Base-by-base conservation (phyloP, 37 sponge, comb jelly and placozoan genomes). In the Amphimedon queenslandica region DNA sequence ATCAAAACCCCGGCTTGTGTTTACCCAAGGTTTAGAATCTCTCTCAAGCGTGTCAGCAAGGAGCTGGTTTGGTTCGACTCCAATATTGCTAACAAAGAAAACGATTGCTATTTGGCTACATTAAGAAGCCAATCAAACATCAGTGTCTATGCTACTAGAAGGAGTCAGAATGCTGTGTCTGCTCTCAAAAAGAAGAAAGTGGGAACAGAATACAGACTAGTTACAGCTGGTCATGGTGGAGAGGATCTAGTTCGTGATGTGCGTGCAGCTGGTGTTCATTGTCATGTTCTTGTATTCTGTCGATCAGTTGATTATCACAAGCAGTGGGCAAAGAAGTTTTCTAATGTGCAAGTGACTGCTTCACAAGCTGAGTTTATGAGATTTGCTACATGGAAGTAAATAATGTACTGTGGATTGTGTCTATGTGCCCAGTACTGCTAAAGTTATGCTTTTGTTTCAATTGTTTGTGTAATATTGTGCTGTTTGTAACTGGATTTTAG, bases 51-150 rank as follows among this genome's bases (percentile, higher is more conserved):
- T 23, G 32, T 63, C n/a, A 63, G 20, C 8, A 10, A 23, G 18
- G 64, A 69, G 25, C 42, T 69, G 8, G 32, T 63, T 63, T 63
- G 71, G 71, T 21, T 70, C n/a, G 71, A 70, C 41, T 27, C 55
- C 23, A 70, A 70, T 23, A 42, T 70, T 6, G 29, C 24, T 10
- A 70, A 42, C 71, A 6, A 3, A 25, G 71, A 70, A 42, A 70
- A 70, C 29, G 41, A 53, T 28, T 23, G 71, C 13, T 70, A 70
- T 31, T 33, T 42, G 3, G 53, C 10, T 5, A 10, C 8, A 20
- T 28, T 70, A 21, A 70, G 41, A 42, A 13, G 8, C 8, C 25
- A n/a, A 10, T 11, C 5, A 42, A 28, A 28, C n/a, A 42, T 42
- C n/a, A 42, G 27, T 42, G 11, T 70, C 4, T 42, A 43, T 29